Conservation (phyloP, 2,888 invertebrate genomes). For the Mesorhabditis belari region DNA sequence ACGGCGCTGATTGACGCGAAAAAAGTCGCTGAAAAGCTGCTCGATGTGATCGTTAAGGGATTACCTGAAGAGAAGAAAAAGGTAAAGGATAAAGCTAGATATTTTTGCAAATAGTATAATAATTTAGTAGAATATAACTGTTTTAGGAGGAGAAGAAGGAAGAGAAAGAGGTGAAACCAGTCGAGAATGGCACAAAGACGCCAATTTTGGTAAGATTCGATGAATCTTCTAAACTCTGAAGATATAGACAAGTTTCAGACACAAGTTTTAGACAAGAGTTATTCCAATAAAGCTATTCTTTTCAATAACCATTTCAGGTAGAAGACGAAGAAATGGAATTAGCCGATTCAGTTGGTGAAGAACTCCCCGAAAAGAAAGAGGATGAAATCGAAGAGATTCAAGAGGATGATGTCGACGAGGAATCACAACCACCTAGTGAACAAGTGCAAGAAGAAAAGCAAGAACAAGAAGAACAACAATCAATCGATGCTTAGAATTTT, state of each 20-base stretch:
- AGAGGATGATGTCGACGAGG: too few species aligned
- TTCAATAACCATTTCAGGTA: slow-evolving; percentile 3
- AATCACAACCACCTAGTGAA: too few species aligned
- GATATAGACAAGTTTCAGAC: too few species aligned
- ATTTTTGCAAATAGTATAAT: background rate
- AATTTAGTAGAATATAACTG: too few species aligned
- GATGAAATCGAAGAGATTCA: background rate
- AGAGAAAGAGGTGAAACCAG: slow-evolving; percentile 13
- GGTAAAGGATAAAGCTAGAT: slow-evolving; percentile 1
- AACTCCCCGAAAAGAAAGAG: background rate
- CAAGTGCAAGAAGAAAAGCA: too few species aligned
- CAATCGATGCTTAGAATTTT: too few species aligned
- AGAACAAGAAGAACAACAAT: too few species aligned
- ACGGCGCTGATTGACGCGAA: background rate
- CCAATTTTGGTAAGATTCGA: background rate
- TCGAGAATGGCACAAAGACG: background rate
- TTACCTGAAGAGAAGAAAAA: slow-evolving; percentile 13
- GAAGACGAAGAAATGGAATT: slow-evolving; percentile 8
- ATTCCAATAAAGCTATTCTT: too few species aligned
- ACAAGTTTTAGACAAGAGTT: background rate
- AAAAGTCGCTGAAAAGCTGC: slow-evolving; percentile 15
- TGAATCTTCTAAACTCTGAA: too few species aligned
- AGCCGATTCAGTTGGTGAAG: slow-evolving; percentile 7
- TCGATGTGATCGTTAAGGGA: slow-evolving; percentile 22
- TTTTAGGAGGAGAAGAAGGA: slow-evolving; percentile 8